These are phyloP conservation scores for Acanthisitta chloris DNA, from an alignment of 2,113 vertebrate species.

Conservation along the genomic window DNA sequence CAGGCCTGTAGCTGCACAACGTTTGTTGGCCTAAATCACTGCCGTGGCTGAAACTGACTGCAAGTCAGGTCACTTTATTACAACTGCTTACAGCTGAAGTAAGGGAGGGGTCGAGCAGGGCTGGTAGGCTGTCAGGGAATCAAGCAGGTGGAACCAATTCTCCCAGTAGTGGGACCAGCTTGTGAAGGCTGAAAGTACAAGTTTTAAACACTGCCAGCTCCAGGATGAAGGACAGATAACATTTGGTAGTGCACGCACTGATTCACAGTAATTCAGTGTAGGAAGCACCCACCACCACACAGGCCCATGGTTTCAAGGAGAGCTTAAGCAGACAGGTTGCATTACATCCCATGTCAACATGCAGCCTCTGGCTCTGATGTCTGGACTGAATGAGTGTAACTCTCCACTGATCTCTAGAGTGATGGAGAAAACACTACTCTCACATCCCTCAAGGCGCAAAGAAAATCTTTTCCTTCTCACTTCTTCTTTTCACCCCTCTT, in stretches of 20 bases:
- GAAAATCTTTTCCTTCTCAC: neutral
- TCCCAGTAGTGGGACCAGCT: neutral
- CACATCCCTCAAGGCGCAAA: neutral
- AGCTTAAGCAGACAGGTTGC: neutral
- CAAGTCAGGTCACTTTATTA: neutral
- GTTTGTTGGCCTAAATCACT: neutral
- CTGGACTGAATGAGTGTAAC: neutral
- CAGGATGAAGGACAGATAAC: neutral
- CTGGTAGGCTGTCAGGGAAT: neutral
- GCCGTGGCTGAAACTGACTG: neutral
- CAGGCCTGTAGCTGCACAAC: neutral
- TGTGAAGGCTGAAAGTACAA: neutral
- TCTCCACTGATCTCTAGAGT: neutral
- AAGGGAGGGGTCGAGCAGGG: neutral
- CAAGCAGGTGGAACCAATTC: neutral
- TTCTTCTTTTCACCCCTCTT: conserved; percentile 10
- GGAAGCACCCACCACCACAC: neutral
- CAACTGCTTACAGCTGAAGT: neutral
- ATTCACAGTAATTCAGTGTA: neutral
- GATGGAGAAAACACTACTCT: neutral
- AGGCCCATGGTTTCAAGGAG: neutral
- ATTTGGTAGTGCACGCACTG: neutral
- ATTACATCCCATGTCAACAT: neutral
- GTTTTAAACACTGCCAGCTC: neutral
- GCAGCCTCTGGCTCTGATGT: neutral